Percentiles rank a stretch among this genome's conserved stretches.
These are phyloP conservation scores for Lithosia quadra DNA, from an alignment of 2,888 invertebrate species.

Conservation along the genomic window DNA sequence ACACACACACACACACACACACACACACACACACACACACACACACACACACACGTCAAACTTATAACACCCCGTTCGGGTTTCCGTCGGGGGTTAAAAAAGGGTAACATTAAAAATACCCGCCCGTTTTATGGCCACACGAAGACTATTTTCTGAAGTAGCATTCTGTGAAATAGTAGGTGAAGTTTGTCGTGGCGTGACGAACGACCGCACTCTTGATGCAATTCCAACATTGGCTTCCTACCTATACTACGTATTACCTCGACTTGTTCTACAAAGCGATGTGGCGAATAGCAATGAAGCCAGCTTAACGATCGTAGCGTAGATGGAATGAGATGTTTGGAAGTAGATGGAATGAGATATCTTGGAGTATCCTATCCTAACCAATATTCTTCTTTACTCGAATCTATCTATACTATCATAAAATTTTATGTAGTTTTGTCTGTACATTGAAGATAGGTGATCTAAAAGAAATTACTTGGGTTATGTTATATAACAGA, in stretches of 20 bases:
- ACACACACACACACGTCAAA: no score
- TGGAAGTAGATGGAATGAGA: background rate
- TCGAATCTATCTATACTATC: no score
- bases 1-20: no score
- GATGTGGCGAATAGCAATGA: background rate
- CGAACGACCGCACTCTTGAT: conserved; percentile 52
- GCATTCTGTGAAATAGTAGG: conserved; percentile 32
- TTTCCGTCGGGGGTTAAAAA: no score
- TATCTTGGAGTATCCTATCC: background rate
- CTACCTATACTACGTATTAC: background rate
- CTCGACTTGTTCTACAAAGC: conserved; percentile 1
- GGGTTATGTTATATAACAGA: no score
- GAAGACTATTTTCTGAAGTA: conserved; percentile 45
- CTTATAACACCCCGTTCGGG: no score
- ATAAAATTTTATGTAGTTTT: no score
- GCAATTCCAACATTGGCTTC: conserved; percentile 45
- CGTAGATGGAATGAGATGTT: background rate
- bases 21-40: no score
- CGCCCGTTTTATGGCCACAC: conserved; percentile 41
- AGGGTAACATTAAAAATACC: background rate
- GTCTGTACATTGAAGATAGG: no score
- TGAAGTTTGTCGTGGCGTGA: conserved; percentile 49
- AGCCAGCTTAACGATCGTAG: background rate
- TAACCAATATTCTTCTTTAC: no score
- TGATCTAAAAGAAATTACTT: no score